A percentile compares a stretch with the other conserved stretches of the same genome.
phyloP scores from a whole-genome alignment of 2,888 invertebrate genomes.

The Mythimna albipuncta region DNA sequence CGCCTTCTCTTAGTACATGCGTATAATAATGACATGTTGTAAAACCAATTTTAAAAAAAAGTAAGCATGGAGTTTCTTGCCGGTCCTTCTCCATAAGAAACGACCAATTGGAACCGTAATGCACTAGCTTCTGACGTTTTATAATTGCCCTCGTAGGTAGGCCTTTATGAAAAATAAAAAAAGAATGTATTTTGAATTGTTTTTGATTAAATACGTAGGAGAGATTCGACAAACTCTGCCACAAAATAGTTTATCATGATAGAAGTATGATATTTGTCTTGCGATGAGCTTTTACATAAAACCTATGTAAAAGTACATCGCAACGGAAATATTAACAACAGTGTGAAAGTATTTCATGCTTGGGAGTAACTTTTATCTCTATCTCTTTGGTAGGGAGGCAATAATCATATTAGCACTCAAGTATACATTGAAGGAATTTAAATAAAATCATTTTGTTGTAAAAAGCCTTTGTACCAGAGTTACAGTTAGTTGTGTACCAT shows the following conservation, averaged over 20 bases:
- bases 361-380: not conserved
- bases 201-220: not conserved
- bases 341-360: not conserved
- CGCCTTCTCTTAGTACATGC: too few species aligned
- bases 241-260: not conserved
- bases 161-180: too few species aligned
- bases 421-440: not conserved
- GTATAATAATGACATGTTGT: too few species aligned
- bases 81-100: too few species aligned
- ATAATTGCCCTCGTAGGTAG: too few species aligned
- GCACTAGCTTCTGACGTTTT: too few species aligned
- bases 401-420: conserved; percentile 3
- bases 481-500: not conserved
- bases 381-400: not conserved
- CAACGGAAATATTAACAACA: not conserved
- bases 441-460: not conserved
- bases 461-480: not conserved
- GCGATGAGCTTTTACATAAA: too few species aligned
- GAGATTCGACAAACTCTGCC: not conserved
- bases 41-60: too few species aligned
- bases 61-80: too few species aligned
- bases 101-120: too few species aligned
- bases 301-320: not conserved
- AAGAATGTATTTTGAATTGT: too few species aligned
- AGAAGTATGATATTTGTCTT: not conserved